Conservation (phyloP, 2,888 invertebrate genomes). For the Zhuqinia jingwanae region DNA sequence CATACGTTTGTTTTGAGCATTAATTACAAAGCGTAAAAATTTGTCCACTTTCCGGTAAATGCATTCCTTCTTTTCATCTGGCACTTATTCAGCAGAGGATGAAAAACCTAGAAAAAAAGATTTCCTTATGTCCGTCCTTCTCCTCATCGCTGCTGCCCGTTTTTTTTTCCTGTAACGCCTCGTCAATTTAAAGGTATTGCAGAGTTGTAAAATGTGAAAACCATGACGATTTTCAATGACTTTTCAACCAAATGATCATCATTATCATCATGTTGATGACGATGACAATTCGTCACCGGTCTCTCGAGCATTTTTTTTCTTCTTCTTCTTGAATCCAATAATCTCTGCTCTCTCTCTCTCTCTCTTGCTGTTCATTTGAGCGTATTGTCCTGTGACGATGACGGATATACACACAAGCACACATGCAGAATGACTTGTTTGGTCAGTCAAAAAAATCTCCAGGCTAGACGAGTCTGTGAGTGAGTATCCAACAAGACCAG, state of each 20-base stretch:
- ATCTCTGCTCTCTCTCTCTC: neutral
- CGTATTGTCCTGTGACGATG: constrained; percentile 41
- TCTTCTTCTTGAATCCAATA: neutral
- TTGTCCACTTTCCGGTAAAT: constrained; percentile 2
- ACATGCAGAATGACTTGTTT: neutral
- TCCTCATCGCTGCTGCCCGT: too few species aligned
- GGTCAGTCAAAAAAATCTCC: constrained; percentile 35
- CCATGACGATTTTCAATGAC: neutral
- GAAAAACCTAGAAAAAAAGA: too few species aligned
- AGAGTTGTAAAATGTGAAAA: neutral
- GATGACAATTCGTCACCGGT: neutral
- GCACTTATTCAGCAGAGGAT: neutral
- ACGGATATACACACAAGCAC: too few species aligned
- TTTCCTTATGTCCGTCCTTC: too few species aligned
- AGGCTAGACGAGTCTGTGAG: constrained; percentile 7
- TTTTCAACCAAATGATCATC: neutral
- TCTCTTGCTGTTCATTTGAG: constrained; percentile 20
- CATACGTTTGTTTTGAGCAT: too few species aligned
- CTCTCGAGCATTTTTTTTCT: too few species aligned
- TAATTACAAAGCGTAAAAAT: neutral
- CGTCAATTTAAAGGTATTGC: constrained; percentile 23
- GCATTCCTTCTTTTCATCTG: neutral
- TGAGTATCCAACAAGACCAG: neutral
- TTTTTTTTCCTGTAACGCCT: constrained; percentile 18
- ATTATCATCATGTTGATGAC: neutral